Base-by-base conservation (phyloP, 2,797 vertebrate genomes). In the Austrolebias charrua region DNA sequence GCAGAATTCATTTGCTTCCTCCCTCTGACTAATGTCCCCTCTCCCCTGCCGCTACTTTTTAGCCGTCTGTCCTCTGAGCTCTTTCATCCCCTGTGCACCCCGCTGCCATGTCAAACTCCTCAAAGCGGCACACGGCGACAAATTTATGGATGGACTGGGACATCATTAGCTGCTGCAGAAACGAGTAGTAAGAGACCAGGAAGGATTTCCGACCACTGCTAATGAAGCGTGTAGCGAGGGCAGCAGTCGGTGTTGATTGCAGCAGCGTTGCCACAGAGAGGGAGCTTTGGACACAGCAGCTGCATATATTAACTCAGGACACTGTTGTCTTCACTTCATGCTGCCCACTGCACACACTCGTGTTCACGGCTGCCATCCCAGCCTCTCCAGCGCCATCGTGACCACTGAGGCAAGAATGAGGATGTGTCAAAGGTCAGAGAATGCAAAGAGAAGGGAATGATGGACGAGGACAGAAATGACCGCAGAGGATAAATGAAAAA, bases 121-220 rank as follows among this genome's bases (percentile, higher is more conserved):
- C 83, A 81, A 74, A 86, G 77, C 64, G 6, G 54, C 72, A 73
- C 80, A 82, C 78, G 56, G 81, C 73, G 80, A 90, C 83, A 91
- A 88, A 90, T 91, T 84, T 85, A 84, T 87, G 85, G 86, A 83
- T 31, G 79, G 71, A 83, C 73, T 55, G 84, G 88, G 88, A 90
- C 86, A 75, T 91, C 83, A 86, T 91, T 91, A 92, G 82, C 63
- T 2, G 68, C 81, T 64, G 76, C 76, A 76, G 81, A 72, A 79
- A 76, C 47, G 45, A 76, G 82, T 63, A 67, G 69, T 66, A 62
- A 73, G 81, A 82, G 71, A 75, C 59, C 66, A 20, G 76, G 77
- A 66, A 75, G 76, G 79, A 71, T 78, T 79, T 76, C 66, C 80
- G 63, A 65, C 64, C 48, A 13, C 75, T 14, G 81, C 71, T 88